Base-by-base conservation (phyloP, 2,888 invertebrate genomes). In the Xylota segnis region DNA sequence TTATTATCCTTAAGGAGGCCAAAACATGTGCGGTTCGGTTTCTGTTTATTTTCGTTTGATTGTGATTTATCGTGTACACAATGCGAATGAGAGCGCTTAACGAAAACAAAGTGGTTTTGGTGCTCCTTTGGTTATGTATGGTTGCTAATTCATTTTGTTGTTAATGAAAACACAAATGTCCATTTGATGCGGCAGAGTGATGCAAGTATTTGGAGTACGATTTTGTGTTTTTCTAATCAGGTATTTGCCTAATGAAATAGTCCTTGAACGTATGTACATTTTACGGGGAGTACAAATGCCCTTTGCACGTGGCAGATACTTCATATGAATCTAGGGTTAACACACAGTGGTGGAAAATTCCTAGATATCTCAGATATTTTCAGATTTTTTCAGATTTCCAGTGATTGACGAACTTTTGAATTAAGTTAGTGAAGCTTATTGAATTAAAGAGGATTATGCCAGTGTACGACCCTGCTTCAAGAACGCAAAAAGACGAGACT, bases 21-120 rank as follows among this genome's bases (percentile, higher is more conserved):
- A 68, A 81, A 77, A 81, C 82, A 86, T 82, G 86, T 86, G 86
- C 82, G 82, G 59, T 77, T 63, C 82, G 82, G 59, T 77, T 63
- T 82, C 9, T 74, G 81, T 81, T 86, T 81, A 77, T 86, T 86
- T 77, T 82, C 45, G 50, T 82, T 77, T 86, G 76, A 82, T 77
- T 86, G 58, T 77, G 81, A 86, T 82, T 77, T 86, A 82, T 82
- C 59, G 76, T 81, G 61, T 72, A 84, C 40, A 81, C 65, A 79
- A 70, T 58, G 68, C 47, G 54, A 10, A 37, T 32, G 52, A 61
- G 70, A 45, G 70, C 29, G 45, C 66, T 14, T 56, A 75, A 45
- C 12, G 56, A 65, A 56, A 40, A 50, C 52, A 37, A 37, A 37
- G 63, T 40, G 63, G 34, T 47, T 40, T 40, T 68, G 52, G 29